Evolutionary conservation across 1,140 invertebrate species (phyloP).

Genomic region (Globodera rostochiensis): DNA sequence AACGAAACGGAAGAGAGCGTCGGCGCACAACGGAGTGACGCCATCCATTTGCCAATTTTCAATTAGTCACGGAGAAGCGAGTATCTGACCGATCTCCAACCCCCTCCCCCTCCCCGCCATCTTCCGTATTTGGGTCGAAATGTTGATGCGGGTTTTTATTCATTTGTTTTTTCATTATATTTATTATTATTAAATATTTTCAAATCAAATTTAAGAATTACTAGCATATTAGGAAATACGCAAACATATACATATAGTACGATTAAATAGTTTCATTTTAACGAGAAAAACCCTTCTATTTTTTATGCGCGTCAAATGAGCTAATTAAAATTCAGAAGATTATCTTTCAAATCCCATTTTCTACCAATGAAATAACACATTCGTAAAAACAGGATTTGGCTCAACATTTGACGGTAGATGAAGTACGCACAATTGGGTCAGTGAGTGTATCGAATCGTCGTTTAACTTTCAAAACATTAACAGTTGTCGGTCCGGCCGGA

Average conservation of each 20-base stretch:
- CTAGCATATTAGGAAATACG: no score
- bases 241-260: no score
- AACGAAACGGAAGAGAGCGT: no score
- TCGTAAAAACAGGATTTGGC: not conserved
- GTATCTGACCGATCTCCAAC: not conserved
- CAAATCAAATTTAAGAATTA: no score
- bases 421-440: slow-evolving; percentile 32
- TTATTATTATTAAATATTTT: not conserved
- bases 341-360: no score
- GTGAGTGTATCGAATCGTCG: not conserved
- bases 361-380: no score
- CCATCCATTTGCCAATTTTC: not conserved
- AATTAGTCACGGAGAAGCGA: not conserved
- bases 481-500: slow-evolving; percentile 88
- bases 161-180: not conserved
- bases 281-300: no score
- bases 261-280: no score
- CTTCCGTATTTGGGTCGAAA: not conserved
- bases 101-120: no score
- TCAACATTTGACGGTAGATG: slow-evolving; percentile 13
- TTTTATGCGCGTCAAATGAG: no score
- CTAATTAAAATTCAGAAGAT: no score
- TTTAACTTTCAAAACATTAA: not conserved
- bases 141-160: not conserved
- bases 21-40: no score